Evolutionary conservation across 2,888 invertebrate species (phyloP).

Genomic region (Brenthis daphne): DNA sequence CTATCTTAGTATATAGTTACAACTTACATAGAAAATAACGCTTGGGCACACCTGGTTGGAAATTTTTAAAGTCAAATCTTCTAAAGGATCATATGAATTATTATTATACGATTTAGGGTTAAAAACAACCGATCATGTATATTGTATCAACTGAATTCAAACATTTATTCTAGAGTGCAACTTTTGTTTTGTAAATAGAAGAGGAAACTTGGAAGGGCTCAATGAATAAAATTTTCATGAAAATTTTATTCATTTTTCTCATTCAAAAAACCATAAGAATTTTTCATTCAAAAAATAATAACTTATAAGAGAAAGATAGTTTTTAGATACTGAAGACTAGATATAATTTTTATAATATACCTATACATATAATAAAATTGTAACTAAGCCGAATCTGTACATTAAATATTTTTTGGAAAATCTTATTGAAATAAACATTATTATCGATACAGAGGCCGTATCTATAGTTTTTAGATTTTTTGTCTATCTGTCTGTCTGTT

Average conservation of each 20-base stretch:
- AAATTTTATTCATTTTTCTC: too few relatives aligned
- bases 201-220: not conserved
- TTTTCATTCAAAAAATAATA: not conserved
- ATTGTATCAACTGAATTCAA: conserved; percentile 20
- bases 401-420: too few relatives aligned
- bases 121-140: conserved; percentile 28
- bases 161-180: conserved; percentile 28
- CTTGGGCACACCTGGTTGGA: conserved; percentile 57
- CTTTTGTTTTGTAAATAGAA: conserved; percentile 10
- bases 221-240: conserved; percentile 5
- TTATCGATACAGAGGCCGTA: too few relatives aligned
- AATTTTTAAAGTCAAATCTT: conserved; percentile 66
- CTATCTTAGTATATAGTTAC: not conserved
- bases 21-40: conserved; percentile 18
- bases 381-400: too few relatives aligned
- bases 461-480: too few relatives aligned
- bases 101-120: conserved; percentile 33
- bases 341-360: too few relatives aligned
- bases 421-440: too few relatives aligned
- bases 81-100: conserved; percentile 52
- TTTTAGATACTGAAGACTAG: too few relatives aligned
- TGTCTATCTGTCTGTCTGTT: too few relatives aligned
- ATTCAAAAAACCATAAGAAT: not conserved
- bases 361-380: too few relatives aligned
- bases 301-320: not conserved